Base-by-base conservation (phyloP, 2,113 vertebrate genomes). In the Vulpes vulpes region DNA sequence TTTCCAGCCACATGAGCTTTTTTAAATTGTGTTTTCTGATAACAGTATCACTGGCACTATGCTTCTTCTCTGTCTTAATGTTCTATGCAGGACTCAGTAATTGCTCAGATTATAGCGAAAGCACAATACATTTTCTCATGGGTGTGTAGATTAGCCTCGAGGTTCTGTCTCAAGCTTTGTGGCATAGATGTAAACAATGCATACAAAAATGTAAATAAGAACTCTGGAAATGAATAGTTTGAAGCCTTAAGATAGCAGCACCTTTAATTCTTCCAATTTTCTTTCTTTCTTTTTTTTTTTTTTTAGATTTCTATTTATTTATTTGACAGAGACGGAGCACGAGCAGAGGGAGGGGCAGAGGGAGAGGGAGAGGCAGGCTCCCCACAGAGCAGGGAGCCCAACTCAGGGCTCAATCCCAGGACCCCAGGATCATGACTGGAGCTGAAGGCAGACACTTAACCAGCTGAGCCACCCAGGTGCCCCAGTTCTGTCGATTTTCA, bases 1-100 rank as follows among this genome's bases (percentile, higher is more conserved):
- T 91, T 60, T 90, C 95, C 91, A 62, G 93, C 94, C 95, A 57
- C 80, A 92, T 32, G 60, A 94, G 59, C 76, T 78, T 57, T 95
- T 92, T 96, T 74, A 64, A 94, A 78, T 80, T 92, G 19, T 0
- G 94, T 64, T 87, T 96, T 92, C 74, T 90, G 79, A 49, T 96
- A 96, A 93, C 55, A 91, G 82, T 69, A 35, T 85, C 96, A 53
- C 91, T 98, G 76, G 35, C 35, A 15, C 95, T 64, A 69, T 73
- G 51, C 51, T 83, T 90, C 67, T 83, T 95, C 93, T 97, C 94
- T 94, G 93, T 97, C 96, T 84, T 96, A 96, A 43, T 65, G 87
- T 97, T 98, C 95, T 89, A 87, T 97, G 97, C 97, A 96, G 95
- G 97, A 94, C 97, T 98, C 95, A 97, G 95, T 97, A 94, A 94